Conservation (phyloP, 2,888 invertebrate species). For the Leptinotarsa juncta region DNA sequence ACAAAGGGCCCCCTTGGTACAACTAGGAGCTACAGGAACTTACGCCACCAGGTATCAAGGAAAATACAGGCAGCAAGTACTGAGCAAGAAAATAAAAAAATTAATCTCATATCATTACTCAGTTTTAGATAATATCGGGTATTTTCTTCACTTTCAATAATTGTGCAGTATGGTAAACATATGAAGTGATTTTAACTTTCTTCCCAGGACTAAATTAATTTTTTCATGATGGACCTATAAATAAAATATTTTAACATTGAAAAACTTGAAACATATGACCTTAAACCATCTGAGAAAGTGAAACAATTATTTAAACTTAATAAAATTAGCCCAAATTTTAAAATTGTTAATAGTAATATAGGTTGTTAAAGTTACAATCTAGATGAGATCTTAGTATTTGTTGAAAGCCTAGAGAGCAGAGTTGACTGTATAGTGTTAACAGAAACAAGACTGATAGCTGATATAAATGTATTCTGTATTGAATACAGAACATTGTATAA, state of each 20-base stretch:
- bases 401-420: slow-evolving; percentile 13
- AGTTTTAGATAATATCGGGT: background rate
- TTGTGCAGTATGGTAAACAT: background rate
- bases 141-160: background rate
- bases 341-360: slow-evolving; percentile 12
- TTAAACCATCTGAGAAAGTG: background rate
- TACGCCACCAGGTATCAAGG: background rate
- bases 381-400: slow-evolving; percentile 13
- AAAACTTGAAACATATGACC: slow-evolving; percentile 2
- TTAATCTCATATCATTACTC: background rate
- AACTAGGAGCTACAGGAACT: background rate
- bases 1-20: background rate
- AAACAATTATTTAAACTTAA: background rate
- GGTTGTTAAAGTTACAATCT: slow-evolving; percentile 13
- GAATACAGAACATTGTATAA: slow-evolving; percentile 18
- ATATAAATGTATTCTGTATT: slow-evolving; percentile 17
- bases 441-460: slow-evolving; percentile 16
- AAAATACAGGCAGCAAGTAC: background rate
- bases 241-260: slow-evolving; percentile 4
- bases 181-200: background rate
- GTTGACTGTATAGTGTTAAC: slow-evolving; percentile 10
- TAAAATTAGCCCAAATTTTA: background rate
- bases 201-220: background rate
- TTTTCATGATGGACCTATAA: background rate
- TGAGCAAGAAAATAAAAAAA: too few species aligned